Base-by-base conservation (phyloP, 2,888 invertebrate genomes). In the Cataglyphis livida region DNA sequence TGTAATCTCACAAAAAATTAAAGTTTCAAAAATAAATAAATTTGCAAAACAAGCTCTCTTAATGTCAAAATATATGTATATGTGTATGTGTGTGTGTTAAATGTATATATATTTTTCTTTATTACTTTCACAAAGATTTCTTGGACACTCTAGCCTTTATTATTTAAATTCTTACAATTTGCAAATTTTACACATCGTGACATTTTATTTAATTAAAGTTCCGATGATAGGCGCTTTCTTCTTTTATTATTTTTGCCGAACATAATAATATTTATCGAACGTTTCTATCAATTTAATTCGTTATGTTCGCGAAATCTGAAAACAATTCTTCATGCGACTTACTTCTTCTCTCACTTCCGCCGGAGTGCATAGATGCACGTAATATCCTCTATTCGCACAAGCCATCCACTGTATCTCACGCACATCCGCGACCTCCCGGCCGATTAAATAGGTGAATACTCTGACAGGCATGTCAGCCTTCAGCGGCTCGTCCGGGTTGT, bases 361-460 rank as follows among this genome's bases (percentile, higher is more conserved):
- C 93, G 98, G 96, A 44, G 99, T 99, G 89, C 98, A 98, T 74
- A 99, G 96, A 94, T 99, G 99, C 32, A 99, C 98, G 95, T 98
- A 99, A 95, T 97, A 99, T 15, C 99, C 99, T 96, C 98, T 97
- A 95, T 99, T 99, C 35, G 97, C 97, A 95, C 99, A 99, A 71
- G 99, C 99, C 98, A 99, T 99, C 98, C 98, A 98, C 93, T 98
- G 98, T 87, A 99, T 98, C 93, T 99, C 98, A 88, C 98, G 96
- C 71, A 98, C 97, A 95, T 99, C 99, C 48, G 98, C 97, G 84
- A 98, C 97, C 87, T 95, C 94, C 94, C 98, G 96, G 88, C 99
- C 99, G 95, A 99, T 99, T 92, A 99, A 96, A 96, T 99, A 99
- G 59, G 99, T 99, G 95, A 99, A 99, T 87, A 99, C 97, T 89